Evolutionary conservation across 2,113 vertebrate species (phyloP).

Genomic region (Oreochromis spilurus): DNA sequence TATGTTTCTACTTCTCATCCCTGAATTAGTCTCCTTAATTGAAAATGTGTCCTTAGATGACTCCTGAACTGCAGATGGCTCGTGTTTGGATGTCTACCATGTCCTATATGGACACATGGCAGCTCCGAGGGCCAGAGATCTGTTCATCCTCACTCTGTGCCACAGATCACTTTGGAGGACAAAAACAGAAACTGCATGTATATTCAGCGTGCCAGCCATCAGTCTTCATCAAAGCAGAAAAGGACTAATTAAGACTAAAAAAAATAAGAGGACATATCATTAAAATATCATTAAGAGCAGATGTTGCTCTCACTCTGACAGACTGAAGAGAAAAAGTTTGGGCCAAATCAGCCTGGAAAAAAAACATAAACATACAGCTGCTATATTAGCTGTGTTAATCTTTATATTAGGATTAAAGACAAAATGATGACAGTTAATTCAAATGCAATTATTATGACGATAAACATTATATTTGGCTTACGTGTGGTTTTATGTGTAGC

Average conservation of each 20-base stretch:
- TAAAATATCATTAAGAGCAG: constrained; percentile 29
- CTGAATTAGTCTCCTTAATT: neutral
- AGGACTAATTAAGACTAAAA: neutral
- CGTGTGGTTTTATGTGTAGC: neutral
- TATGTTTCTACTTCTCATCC: neutral
- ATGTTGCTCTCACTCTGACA: neutral
- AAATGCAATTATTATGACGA: neutral
- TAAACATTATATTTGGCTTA: neutral
- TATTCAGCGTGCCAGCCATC: neutral
- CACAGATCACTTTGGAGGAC: constrained; percentile 10
- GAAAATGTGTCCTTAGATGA: neutral
- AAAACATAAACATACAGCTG: neutral
- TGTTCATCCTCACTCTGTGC: constrained; percentile 37
- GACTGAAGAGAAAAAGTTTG: neutral
- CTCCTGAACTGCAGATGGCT: constrained; percentile 57
- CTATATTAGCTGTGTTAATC: neutral
- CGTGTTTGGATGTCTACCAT: constrained; percentile 53
- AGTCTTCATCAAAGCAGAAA: neutral
- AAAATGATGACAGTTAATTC: neutral
- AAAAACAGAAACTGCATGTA: neutral
- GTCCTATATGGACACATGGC: constrained; percentile 65
- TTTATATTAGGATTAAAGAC: neutral
- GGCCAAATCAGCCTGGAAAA: neutral
- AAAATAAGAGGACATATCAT: neutral
- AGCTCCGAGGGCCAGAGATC: constrained; percentile 48